Conservation (phyloP, 2,113 vertebrate genomes). For the Lethenteron camtschaticum region DNA sequence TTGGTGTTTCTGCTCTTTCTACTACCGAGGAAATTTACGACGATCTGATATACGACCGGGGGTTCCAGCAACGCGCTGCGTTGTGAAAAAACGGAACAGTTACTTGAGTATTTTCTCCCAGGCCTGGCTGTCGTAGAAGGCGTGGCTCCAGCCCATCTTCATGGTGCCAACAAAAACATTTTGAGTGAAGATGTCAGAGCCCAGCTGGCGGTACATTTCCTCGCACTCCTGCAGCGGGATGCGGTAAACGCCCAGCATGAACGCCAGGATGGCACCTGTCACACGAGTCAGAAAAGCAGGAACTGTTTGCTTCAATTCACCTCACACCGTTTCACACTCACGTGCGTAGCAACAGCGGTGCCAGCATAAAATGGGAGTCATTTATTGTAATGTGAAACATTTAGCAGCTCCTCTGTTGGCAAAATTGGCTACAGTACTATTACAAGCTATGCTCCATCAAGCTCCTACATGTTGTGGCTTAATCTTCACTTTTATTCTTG, state of each 20-base stretch:
- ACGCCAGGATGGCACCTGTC: slow-evolving; percentile 70
- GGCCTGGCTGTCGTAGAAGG: slow-evolving; percentile 74
- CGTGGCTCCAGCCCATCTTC: slow-evolving; percentile 96
- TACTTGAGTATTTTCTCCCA: slow-evolving; percentile 91
- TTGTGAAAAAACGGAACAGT: slow-evolving; percentile 9
- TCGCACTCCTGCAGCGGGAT: slow-evolving; percentile 68
- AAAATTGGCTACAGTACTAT: neutral
- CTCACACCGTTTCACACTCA: too few relatives aligned
- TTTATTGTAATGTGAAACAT: too few relatives aligned
- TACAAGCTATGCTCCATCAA: neutral
- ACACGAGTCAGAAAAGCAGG: slow-evolving; percentile 10
- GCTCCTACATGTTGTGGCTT: neutral
- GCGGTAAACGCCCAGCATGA: slow-evolving; percentile 77
- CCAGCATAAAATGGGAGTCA: too few relatives aligned
- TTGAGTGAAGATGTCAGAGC: slow-evolving; percentile 80
- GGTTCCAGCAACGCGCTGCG: too few relatives aligned
- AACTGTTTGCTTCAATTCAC: too few relatives aligned
- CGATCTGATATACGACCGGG: too few relatives aligned
- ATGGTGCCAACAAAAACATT: slow-evolving; percentile 79
- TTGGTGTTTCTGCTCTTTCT: too few relatives aligned
- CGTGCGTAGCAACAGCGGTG: too few relatives aligned
- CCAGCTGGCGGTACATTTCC: slow-evolving; percentile 62
- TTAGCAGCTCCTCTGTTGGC: too few relatives aligned
- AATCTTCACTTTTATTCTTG: too few relatives aligned
- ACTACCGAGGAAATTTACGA: too few relatives aligned